Evolutionary conservation across 2,888 invertebrate genomes (phyloP), one percentile per base, ranked within the genome.

Genomic region (Apotomis capreana): DNA sequence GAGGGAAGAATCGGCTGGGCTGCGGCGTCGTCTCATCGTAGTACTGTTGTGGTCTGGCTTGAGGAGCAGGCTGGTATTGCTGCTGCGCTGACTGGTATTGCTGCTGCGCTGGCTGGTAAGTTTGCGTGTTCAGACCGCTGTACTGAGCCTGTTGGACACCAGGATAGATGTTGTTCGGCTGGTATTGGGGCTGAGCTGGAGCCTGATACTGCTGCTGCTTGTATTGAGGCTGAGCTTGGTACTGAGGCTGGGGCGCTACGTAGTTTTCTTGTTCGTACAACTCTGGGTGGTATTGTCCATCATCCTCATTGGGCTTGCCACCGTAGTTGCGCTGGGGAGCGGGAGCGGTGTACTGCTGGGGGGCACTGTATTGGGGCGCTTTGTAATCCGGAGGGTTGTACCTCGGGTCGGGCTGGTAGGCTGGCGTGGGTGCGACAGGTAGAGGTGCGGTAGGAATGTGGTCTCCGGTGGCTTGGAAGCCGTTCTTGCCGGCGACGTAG

Each of bases 401-500:
- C 73, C 92, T 90, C 3, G 95, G 94, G 82, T 94, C 91, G 10
- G 94, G 94, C 10, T 84, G 83, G 83, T 93, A 93, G 67, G 91
- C 92, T 54, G 94, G 92, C 73, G 95, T 94, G 67, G 94, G 94
- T 12, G 94, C 92, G 63, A 85, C 94, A 8, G 94, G 90, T 74
- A 93, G 93, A 73, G 95, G 95, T 8, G 95, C 95, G 72, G 95
- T 95, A 60, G 96, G 96, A 81, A 97, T 94, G 86, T 97, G 96
- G 83, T 97, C 97, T 46, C 97, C 97, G 62, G 94, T 93, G 8
- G 97, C 97, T 93, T 96, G 95, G 94, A 96, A 96, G 81, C 95
- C 97, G 85, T 97, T 95, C 89, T 97, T 97, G 81, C 97, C 97
- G 51, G 97, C 97, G 9, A 97, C 95, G 88, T 97, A 98, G 78